Conservation (phyloP, 2,888 invertebrate species). For the Cheilosia impressa region DNA sequence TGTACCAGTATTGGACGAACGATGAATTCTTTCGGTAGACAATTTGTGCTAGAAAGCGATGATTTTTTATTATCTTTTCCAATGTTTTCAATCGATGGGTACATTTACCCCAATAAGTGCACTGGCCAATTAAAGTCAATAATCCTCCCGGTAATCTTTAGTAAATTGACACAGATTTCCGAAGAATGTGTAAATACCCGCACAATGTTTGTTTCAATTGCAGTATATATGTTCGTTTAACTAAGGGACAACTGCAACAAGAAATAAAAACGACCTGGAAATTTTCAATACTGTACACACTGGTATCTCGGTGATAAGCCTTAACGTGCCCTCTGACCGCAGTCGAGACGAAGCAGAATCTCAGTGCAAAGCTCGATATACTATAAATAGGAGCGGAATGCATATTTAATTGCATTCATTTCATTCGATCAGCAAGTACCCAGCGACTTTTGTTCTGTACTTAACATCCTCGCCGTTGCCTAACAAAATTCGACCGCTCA, state of each 20-base stretch:
- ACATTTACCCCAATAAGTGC: conserved; percentile 39
- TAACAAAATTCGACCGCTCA: conserved; percentile 23
- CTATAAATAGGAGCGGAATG: conserved; percentile 42
- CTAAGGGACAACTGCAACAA: conserved; percentile 21
- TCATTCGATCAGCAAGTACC: conserved; percentile 7
- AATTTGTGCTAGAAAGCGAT: background rate
- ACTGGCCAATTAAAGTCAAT: conserved; percentile 27
- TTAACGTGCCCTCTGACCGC: conserved; percentile 38
- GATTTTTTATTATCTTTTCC: conserved; percentile 6
- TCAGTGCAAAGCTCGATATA: conserved; percentile 1
- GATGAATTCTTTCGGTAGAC: too few relatives aligned
- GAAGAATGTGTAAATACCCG: background rate
- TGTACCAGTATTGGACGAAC: too few relatives aligned
- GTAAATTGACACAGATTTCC: conserved; percentile 48
- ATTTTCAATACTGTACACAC: background rate
- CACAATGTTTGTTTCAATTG: conserved; percentile 13
- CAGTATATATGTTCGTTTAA: conserved; percentile 36
- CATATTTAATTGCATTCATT: conserved; percentile 46
- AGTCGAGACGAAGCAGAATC: conserved; percentile 3
- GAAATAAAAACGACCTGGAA: background rate
- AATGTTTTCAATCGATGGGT: conserved; percentile 43
- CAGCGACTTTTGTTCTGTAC: conserved; percentile 23
- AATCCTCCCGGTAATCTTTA: conserved; percentile 25
- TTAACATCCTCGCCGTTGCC: conserved; percentile 36
- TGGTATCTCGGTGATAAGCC: conserved; percentile 59